Conservation (phyloP, 2,113 vertebrate genomes). For the Arothron firmamentum region DNA sequence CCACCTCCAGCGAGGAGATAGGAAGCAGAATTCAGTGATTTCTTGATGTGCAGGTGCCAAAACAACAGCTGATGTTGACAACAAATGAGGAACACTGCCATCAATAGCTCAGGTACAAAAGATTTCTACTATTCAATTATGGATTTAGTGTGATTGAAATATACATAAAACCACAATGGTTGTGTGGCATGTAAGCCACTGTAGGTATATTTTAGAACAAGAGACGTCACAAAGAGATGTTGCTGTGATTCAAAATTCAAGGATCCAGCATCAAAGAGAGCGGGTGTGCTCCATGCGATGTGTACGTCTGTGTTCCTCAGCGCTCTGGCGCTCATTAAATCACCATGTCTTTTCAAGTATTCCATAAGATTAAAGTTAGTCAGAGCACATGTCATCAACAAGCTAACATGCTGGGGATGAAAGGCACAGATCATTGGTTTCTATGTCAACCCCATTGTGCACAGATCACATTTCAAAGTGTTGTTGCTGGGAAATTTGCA, state of each 20-base stretch:
- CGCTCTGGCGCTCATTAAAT: slow-evolving; percentile 22
- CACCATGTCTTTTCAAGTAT: slow-evolving; percentile 23
- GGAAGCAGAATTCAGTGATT: no score
- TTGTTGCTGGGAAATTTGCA: not conserved
- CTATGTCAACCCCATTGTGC: slow-evolving; percentile 15
- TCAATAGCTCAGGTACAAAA: slow-evolving; percentile 15
- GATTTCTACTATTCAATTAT: slow-evolving; percentile 17
- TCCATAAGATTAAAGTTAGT: slow-evolving; percentile 30
- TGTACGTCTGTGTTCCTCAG: not conserved
- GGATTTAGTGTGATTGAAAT: not conserved
- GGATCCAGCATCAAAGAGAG: slow-evolving; percentile 21
- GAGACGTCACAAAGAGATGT: slow-evolving; percentile 6
- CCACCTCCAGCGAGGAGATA: not conserved
- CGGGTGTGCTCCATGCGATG: slow-evolving; percentile 2
- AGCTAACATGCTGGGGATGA: slow-evolving; percentile 23
- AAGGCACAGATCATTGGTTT: slow-evolving; percentile 22
- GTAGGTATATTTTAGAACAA: no score
- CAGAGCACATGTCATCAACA: slow-evolving; percentile 13
- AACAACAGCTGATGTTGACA: slow-evolving; percentile 1
- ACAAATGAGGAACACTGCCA: slow-evolving; percentile 9
- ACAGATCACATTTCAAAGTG: slow-evolving; percentile 18
- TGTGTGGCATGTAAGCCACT: no score
- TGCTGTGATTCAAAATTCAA: slow-evolving; percentile 21
- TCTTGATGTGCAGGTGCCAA: not conserved
- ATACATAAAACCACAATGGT: no score